Evolutionary conservation across 2,888 invertebrate species (phyloP).

Genomic region (Elegia similella): DNA sequence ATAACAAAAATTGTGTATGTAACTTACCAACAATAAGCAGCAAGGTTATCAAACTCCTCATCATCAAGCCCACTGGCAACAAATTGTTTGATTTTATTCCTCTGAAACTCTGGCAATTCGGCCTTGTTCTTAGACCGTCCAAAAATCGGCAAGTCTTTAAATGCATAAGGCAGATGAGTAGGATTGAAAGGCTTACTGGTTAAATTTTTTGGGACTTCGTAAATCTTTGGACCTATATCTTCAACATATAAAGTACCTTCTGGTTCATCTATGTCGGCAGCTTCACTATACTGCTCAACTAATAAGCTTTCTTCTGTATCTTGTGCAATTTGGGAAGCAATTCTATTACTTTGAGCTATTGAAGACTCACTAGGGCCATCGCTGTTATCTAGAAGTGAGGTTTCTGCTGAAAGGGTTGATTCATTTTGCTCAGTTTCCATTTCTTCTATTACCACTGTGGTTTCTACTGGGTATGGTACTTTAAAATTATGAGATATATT

Average conservation of each 20-base stretch:
- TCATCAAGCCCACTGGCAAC: slow-evolving; percentile 57
- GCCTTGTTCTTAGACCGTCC: slow-evolving; percentile 41
- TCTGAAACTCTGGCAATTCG: slow-evolving; percentile 39
- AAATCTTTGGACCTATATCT: slow-evolving; percentile 48
- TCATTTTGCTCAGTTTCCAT: background rate
- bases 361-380: background rate
- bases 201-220: slow-evolving; percentile 43
- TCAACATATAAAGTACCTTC: slow-evolving; percentile 40
- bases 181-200: slow-evolving; percentile 52
- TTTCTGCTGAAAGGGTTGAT: background rate
- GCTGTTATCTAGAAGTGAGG: background rate
- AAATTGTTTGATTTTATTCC: slow-evolving; percentile 51
- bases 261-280: background rate
- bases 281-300: background rate
- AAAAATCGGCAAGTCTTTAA: slow-evolving; percentile 53
- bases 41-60: slow-evolving; percentile 59
- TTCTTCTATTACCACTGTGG: background rate
- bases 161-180: slow-evolving; percentile 51
- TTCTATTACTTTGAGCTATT: background rate
- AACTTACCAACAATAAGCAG: slow-evolving; percentile 69
- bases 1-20: background rate
- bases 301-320: background rate
- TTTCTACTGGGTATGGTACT: too few species aligned
- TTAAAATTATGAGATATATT: too few species aligned
- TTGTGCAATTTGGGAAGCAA: background rate